Percentiles rank a stretch among this genome's conserved stretches.
Evolutionary conservation across 1,140 invertebrate species (phyloP).

Genomic region (Heliconius himera): DNA sequence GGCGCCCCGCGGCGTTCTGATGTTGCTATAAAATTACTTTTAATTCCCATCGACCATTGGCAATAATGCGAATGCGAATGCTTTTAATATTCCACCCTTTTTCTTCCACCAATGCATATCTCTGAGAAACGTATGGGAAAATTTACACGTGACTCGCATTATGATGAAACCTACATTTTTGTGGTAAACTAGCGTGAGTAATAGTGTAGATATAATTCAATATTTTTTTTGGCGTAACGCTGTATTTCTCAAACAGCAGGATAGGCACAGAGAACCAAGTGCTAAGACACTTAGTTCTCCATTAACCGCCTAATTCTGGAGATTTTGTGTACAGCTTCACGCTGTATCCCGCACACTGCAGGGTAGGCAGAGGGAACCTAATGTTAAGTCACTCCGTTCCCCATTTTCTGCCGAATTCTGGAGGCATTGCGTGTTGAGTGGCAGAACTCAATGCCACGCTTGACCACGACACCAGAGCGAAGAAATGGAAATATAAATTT

Average conservation of each 20-base stretch:
- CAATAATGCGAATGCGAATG: not conserved
- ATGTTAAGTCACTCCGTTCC: too few species aligned
- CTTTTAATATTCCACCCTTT: conserved; percentile 25
- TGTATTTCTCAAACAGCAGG: not conserved
- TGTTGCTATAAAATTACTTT: conserved; percentile 22
- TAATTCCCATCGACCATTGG: conserved; percentile 1
- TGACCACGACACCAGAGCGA: too few species aligned
- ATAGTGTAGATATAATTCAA: not conserved
- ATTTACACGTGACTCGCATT: not conserved
- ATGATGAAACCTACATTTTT: not conserved
- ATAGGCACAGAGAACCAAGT: not conserved
- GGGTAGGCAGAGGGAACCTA: too few species aligned
- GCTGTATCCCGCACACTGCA: too few species aligned
- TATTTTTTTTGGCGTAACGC: not conserved
- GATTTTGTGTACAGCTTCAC: too few species aligned
- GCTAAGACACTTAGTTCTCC: not conserved
- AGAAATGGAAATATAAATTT: too few species aligned
- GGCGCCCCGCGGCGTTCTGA: conserved; percentile 16
- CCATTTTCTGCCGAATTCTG: too few species aligned
- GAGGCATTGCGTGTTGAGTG: too few species aligned
- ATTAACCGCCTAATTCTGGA: too few species aligned
- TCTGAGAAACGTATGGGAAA: conserved; percentile 4
- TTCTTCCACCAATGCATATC: not conserved
- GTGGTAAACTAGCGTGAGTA: not conserved
- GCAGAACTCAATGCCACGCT: too few species aligned